phyloP scores from a whole-genome alignment of 2,888 invertebrate genomes.

The Oscheius myriophilus region DNA sequence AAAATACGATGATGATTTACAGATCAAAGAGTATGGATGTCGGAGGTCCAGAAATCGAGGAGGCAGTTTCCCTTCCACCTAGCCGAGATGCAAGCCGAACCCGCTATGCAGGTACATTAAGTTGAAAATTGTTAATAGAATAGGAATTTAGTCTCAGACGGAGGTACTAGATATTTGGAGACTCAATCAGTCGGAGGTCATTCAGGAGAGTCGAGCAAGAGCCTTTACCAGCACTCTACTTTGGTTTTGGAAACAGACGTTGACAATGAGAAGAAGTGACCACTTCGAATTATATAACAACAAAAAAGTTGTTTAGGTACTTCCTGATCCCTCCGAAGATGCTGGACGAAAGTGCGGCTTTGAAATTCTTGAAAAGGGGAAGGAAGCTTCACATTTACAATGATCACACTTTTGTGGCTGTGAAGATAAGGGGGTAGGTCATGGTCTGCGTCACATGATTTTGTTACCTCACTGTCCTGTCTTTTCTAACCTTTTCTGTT shows the following conservation, averaged over 20 bases:
- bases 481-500: conserved; percentile 22
- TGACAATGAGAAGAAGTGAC: conserved; percentile 58
- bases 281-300: too few species aligned
- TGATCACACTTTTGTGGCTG: conserved; percentile 70
- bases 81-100: conserved; percentile 65
- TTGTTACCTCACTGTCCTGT: conserved; percentile 28
- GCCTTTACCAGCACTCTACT: conserved; percentile 62
- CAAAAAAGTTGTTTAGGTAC: conserved; percentile 64
- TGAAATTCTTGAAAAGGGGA: conserved; percentile 64
- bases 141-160: conserved; percentile 11
- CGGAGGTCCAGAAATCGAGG: conserved; percentile 57
- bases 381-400: conserved; percentile 70
- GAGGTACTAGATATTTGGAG: conserved; percentile 43
- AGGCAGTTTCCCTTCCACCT: conserved; percentile 67
- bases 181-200: conserved; percentile 58
- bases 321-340: conserved; percentile 67
- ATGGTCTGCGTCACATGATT: conserved; percentile 9
- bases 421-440: conserved; percentile 66
- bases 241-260: conserved; percentile 60
- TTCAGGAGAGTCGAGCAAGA: conserved; percentile 58
- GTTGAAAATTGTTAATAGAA: not conserved
- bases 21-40: conserved; percentile 64
- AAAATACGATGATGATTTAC: too few species aligned
- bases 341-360: conserved; percentile 56
- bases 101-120: conserved; percentile 48